phyloP scores from a whole-genome alignment of 2,113 vertebrate genomes.

The Eretmochelys imbricata region DNA sequence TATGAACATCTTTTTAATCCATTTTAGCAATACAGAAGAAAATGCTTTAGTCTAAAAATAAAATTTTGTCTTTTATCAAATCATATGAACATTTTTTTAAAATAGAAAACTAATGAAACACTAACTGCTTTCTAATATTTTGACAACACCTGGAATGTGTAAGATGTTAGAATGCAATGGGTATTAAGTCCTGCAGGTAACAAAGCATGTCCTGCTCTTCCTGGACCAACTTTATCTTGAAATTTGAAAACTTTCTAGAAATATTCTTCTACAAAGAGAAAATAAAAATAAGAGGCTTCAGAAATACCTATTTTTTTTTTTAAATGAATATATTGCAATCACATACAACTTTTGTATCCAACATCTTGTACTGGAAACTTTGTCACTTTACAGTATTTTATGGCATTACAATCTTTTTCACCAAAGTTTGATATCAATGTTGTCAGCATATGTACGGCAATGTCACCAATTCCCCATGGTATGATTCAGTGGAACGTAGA shows the following conservation, averaged over 20 bases:
- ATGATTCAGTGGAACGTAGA: fast-evolving
- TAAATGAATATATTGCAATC: not conserved
- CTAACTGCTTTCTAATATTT: not conserved
- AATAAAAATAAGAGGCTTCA: not conserved
- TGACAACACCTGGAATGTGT: not conserved
- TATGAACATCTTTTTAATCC: constrained; percentile 1
- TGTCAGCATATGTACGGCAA: not conserved
- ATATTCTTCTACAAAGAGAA: not conserved
- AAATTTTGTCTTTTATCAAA: not conserved
- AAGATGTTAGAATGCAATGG: not conserved
- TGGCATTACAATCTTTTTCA: not conserved
- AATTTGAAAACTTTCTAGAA: constrained; percentile 16
- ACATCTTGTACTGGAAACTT: not conserved
- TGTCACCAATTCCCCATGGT: not conserved
- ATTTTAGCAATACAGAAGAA: constrained; percentile 15
- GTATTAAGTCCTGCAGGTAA: not conserved
- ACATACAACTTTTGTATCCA: not conserved
- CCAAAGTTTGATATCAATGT: not conserved
- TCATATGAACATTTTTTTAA: constrained; percentile 15
- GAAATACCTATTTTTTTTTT: fast-evolving
- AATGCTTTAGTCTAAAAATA: constrained; percentile 19
- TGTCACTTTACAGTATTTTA: not conserved
- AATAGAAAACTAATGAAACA: not conserved
- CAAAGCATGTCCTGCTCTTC: constrained; percentile 2
- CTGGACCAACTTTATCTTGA: not conserved